These are phyloP conservation scores for Pandemis heparana DNA, from an alignment of 2,888 invertebrate species.

Conservation along the genomic window DNA sequence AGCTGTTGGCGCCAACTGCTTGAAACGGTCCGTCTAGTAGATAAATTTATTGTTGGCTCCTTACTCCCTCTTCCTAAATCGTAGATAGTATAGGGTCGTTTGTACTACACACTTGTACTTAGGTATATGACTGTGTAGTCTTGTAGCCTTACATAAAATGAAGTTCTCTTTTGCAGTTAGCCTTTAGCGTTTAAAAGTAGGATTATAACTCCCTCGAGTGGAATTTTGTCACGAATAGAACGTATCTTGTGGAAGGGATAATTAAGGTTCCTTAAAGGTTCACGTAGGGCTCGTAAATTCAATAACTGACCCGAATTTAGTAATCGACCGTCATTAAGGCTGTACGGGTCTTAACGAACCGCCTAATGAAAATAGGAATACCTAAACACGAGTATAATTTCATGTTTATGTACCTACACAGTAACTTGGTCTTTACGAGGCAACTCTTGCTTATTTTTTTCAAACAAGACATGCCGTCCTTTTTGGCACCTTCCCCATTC, in stretches of 20 bases:
- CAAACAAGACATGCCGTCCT: too few species aligned
- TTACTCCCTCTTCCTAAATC: too few species aligned
- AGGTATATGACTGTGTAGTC: too few species aligned
- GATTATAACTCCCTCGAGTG: neutral
- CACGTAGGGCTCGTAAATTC: constrained; percentile 40
- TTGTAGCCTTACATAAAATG: neutral
- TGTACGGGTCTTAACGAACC: constrained; percentile 23
- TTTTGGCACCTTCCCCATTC: too few species aligned
- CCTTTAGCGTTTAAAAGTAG: neutral
- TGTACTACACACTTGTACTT: too few species aligned
- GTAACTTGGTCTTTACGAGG: too few species aligned
- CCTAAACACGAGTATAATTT: constrained; percentile 1
- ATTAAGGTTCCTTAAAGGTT: constrained; percentile 33
- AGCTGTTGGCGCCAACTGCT: too few species aligned
- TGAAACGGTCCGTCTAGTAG: too few species aligned
- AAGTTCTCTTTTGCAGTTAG: neutral
- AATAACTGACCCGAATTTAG: constrained; percentile 36
- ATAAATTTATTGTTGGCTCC: too few species aligned
- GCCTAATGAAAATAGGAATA: constrained; percentile 32
- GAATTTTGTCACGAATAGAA: constrained; percentile 26
- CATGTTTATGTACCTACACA: too few species aligned
- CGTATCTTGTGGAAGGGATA: constrained; percentile 21
- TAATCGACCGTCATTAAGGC: constrained; percentile 38
- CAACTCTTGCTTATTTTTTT: too few species aligned
- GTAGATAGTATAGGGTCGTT: too few species aligned